phyloP scores from a whole-genome alignment of 1,140 invertebrate genomes.

The Drosophila arizonae region DNA sequence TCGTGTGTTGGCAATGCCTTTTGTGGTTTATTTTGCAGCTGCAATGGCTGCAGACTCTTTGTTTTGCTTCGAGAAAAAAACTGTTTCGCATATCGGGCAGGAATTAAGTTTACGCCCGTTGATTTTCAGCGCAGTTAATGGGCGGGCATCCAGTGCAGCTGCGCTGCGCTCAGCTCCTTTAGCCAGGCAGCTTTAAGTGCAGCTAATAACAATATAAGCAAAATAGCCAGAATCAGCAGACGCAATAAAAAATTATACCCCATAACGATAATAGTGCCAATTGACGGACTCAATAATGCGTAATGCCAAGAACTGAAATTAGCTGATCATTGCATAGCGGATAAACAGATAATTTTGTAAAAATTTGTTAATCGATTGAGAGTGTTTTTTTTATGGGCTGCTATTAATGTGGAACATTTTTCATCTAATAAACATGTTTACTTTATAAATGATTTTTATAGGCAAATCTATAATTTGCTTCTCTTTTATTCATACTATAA shows the following conservation, averaged over 20 bases:
- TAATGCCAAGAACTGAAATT: neutral
- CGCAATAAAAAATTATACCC: conserved; percentile 38
- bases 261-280: neutral
- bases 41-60: neutral
- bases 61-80: conserved; percentile 59
- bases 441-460: too few species aligned
- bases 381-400: too few species aligned
- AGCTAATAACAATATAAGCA: conserved; percentile 24
- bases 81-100: conserved; percentile 63
- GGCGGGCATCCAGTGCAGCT: neutral
- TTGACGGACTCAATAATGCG: neutral
- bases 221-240: conserved; percentile 40
- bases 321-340: neutral
- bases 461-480: too few species aligned
- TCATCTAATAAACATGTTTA: too few species aligned
- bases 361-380: neutral
- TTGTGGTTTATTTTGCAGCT: conserved; percentile 21
- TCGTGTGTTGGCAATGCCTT: conserved; percentile 21
- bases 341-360: neutral
- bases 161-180: conserved; percentile 45
- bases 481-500: too few species aligned
- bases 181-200: conserved; percentile 13
- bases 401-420: too few species aligned
- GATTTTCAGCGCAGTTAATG: conserved; percentile 67
- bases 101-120: conserved; percentile 75